Evolutionary conservation across 2,888 invertebrate genomes (phyloP).

Genomic region (Endomychus coccineus): DNA sequence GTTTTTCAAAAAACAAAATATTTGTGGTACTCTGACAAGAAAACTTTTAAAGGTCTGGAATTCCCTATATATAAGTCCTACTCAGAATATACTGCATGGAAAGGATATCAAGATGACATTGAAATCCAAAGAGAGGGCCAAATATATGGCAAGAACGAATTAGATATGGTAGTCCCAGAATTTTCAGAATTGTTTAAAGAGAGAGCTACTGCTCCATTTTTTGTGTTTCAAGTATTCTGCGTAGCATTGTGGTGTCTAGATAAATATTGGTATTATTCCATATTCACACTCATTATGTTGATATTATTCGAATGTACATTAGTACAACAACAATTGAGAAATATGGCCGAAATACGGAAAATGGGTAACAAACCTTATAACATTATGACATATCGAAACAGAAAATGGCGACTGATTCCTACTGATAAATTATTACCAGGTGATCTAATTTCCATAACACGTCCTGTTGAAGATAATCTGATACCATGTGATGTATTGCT

Average conservation of each 20-base stretch:
- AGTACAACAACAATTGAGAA: conserved; percentile 94
- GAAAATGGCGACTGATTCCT: conserved; percentile 79
- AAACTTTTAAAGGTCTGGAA: conserved; percentile 70
- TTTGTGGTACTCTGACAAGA: conserved; percentile 76
- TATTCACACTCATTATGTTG: conserved; percentile 93
- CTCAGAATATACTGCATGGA: conserved; percentile 70
- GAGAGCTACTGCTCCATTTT: conserved; percentile 97
- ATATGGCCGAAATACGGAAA: conserved; percentile 97
- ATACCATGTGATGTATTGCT: conserved; percentile 96
- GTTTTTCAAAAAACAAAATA: conserved; percentile 98
- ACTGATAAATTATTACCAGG: conserved; percentile 91
- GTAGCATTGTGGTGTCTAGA: conserved; percentile 98
- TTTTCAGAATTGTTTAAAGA: conserved; percentile 96
- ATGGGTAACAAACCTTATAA: conserved; percentile 98
- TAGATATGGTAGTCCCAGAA: conserved; percentile 88
- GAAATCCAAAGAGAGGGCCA: conserved; percentile 68
- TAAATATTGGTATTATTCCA: conserved; percentile 96
- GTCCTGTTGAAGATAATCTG: conserved; percentile 82
- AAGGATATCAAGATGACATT: conserved; percentile 80
- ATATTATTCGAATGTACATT: conserved; percentile 95
- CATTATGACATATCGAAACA: conserved; percentile 82
- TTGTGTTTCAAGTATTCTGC: conserved; percentile 99
- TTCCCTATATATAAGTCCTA: conserved; percentile 74
- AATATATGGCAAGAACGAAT: conserved; percentile 82
- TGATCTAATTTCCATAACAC: conserved; percentile 88